Evolutionary conservation across 2,797 vertebrate genomes (phyloP).

Genomic region (Sparus aurata): DNA sequence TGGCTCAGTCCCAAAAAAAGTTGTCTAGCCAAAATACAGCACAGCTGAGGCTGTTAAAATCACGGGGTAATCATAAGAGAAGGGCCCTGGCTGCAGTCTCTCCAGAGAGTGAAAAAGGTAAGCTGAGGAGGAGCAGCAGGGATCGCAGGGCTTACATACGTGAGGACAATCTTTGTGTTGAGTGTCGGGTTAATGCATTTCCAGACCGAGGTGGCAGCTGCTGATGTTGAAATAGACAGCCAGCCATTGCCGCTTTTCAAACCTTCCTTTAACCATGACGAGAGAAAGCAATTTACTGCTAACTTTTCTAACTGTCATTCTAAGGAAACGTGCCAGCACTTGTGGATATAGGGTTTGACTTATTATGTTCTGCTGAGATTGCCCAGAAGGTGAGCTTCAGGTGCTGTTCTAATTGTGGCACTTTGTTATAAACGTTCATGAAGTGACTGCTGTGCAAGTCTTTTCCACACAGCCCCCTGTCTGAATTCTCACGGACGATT

Average conservation of each 20-base stretch:
- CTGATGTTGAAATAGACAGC: constrained; percentile 25
- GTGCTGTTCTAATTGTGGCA: constrained; percentile 1
- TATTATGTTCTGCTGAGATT: constrained; percentile 22
- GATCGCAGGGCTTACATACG: constrained; percentile 44
- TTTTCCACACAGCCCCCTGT: background rate
- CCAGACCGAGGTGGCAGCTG: constrained; percentile 43
- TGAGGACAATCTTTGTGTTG: constrained; percentile 36
- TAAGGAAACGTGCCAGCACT: constrained; percentile 40
- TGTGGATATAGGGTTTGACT: constrained; percentile 14
- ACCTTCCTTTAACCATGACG: constrained; percentile 16
- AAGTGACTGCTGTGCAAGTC: background rate
- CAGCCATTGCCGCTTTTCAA: constrained; percentile 25
- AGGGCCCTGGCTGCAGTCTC: constrained; percentile 55
- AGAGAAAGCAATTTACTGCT: constrained; percentile 40
- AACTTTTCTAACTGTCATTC: constrained; percentile 40
- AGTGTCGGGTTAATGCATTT: constrained; percentile 61
- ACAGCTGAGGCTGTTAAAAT: constrained; percentile 80
- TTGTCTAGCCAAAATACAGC: constrained; percentile 77
- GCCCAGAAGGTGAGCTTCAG: background rate
- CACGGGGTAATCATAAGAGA: constrained; percentile 79
- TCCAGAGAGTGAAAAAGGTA: constrained; percentile 57
- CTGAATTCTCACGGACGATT: background rate
- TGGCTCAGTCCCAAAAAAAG: constrained; percentile 65
- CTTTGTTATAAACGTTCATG: background rate
- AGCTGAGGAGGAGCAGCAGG: constrained; percentile 47